These are phyloP conservation scores for Drepana arcuata DNA, from an alignment of 1,140 invertebrate genomes.

Conservation along the genomic window DNA sequence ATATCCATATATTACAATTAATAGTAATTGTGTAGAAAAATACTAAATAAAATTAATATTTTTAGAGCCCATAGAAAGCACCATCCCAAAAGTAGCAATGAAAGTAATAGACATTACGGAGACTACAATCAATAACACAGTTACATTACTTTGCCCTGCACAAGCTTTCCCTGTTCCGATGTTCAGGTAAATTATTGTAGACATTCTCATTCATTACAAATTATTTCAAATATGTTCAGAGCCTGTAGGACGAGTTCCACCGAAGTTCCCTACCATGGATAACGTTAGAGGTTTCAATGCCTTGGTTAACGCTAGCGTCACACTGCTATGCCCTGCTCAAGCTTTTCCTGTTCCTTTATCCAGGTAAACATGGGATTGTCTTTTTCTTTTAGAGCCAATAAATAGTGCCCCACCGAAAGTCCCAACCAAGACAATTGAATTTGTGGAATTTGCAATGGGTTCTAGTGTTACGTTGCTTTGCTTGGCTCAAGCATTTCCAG, in stretches of 20 bases:
- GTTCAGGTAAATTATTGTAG: constrained; percentile 75
- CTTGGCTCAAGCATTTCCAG: constrained; percentile 77
- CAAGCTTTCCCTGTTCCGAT: constrained; percentile 81
- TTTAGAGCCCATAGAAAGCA: constrained; percentile 80
- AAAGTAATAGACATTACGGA: constrained; percentile 62
- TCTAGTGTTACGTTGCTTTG: constrained; percentile 75
- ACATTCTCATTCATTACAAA: too few species aligned
- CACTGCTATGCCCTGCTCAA: constrained; percentile 76
- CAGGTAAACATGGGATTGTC: constrained; percentile 68
- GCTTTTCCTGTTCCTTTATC: constrained; percentile 77
- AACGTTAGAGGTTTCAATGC: constrained; percentile 74
- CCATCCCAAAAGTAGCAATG: constrained; percentile 77
- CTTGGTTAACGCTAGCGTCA: constrained; percentile 61
- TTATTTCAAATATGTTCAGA: constrained; percentile 53
- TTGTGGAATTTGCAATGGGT: constrained; percentile 49
- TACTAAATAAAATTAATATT: constrained; percentile 25
- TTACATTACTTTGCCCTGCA: constrained; percentile 79
- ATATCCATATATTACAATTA: too few species aligned
- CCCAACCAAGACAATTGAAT: constrained; percentile 71
- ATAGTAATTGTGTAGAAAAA: too few species aligned
- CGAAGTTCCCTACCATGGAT: constrained; percentile 79
- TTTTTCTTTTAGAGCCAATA: constrained; percentile 73
- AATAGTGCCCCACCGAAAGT: constrained; percentile 73
- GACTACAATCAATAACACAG: constrained; percentile 43
- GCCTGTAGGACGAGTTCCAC: constrained; percentile 75